Evolutionary conservation across 2,888 invertebrate species (phyloP).

Genomic region (Ganaspis brasiliensis): DNA sequence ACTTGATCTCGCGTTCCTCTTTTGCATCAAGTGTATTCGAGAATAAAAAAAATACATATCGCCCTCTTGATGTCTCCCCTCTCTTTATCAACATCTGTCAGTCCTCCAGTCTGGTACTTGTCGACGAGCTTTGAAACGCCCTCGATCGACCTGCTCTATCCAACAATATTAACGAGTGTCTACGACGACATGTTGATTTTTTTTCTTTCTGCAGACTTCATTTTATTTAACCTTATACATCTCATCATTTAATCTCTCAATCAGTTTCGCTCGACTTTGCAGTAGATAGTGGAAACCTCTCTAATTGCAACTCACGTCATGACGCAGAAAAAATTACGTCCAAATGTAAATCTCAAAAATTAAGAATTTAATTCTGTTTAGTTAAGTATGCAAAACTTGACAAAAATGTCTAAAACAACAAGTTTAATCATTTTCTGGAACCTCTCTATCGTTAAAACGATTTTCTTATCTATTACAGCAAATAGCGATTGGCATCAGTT

Average conservation of each 20-base stretch:
- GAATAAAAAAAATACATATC: constrained; percentile 27
- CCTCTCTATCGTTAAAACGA: not conserved
- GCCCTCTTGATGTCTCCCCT: not conserved
- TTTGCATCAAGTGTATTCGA: not conserved
- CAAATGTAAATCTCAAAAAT: too few species aligned
- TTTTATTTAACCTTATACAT: not conserved
- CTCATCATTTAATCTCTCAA: not conserved
- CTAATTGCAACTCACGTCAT: too few species aligned
- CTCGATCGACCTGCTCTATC: constrained; percentile 33
- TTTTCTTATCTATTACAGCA: not conserved
- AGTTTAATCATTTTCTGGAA: too few species aligned
- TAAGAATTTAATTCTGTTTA: too few species aligned
- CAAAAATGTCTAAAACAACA: too few species aligned
- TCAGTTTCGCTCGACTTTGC: not conserved
- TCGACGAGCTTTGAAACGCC: constrained; percentile 26
- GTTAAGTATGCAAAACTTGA: not conserved
- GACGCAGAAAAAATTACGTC: too few species aligned
- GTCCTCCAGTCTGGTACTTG: constrained; percentile 19
- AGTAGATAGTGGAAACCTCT: too few species aligned
- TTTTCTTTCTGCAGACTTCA: not conserved
- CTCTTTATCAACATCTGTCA: constrained; percentile 43
- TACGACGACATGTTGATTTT: not conserved
- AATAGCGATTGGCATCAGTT: not conserved
- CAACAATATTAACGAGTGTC: constrained; percentile 25
- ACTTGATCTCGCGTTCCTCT: constrained; percentile 20